Percentiles rank a stretch among this genome's conserved stretches.
These are phyloP conservation scores for Enteromius trimaculatus DNA, from an alignment of 2,797 vertebrate genomes.

Conservation along the genomic window DNA sequence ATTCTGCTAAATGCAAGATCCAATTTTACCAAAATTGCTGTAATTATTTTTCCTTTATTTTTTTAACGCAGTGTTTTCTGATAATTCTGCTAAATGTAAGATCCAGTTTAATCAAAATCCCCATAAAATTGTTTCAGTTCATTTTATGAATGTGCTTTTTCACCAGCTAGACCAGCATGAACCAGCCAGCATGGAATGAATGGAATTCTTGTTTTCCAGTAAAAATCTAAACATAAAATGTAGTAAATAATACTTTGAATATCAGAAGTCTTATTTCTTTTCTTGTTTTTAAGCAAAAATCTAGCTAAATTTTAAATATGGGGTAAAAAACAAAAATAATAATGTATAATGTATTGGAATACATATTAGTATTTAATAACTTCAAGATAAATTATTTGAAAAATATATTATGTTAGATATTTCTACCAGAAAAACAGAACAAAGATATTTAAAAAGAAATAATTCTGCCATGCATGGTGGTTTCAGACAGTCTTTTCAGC, in stretches of 20 bases:
- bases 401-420: slow-evolving; percentile 4
- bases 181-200: neutral
- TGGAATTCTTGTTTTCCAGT: neutral
- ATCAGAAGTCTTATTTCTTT: neutral
- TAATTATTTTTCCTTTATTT: too few relatives aligned
- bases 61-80: too few relatives aligned
- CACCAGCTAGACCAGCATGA: neutral
- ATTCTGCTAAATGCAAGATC: neutral
- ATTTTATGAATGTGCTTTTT: neutral
- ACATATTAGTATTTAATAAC: neutral
- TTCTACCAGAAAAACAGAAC: neutral
- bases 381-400: neutral
- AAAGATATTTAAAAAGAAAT: neutral
- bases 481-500: slow-evolving; percentile 19
- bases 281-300: neutral
- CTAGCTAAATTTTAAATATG: neutral
- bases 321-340: neutral
- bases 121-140: neutral
- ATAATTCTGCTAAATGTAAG: neutral
- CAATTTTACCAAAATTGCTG: neutral
- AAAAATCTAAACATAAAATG: slow-evolving; percentile 17
- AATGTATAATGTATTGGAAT: neutral
- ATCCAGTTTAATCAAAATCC: neutral
- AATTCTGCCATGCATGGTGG: neutral
- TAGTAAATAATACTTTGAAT: neutral